These are phyloP conservation scores for Drosophila tsacasi DNA, from an alignment of 1,140 invertebrate species.

Conservation along the genomic window DNA sequence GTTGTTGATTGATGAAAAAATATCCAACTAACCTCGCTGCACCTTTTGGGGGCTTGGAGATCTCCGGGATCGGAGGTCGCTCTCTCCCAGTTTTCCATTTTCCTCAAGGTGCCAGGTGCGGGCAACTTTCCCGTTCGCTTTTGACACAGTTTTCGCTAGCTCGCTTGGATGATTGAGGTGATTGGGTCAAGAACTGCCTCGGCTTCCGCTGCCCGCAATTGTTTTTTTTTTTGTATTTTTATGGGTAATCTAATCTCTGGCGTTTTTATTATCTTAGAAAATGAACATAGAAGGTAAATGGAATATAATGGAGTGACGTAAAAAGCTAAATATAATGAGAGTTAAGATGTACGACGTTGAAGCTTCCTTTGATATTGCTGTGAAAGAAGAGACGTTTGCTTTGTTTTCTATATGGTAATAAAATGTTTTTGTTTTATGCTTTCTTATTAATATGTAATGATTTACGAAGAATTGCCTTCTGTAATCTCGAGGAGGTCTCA, in stretches of 20 bases:
- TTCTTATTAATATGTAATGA: not conserved
- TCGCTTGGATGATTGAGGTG: constrained; percentile 40
- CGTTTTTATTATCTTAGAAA: constrained; percentile 21
- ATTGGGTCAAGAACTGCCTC: constrained; percentile 55
- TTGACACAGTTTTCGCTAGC: constrained; percentile 42
- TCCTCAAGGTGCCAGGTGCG: constrained; percentile 14
- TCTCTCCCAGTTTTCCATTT: constrained; percentile 21
- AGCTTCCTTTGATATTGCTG: not conserved
- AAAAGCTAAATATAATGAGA: constrained; percentile 15
- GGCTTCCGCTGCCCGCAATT: constrained; percentile 29
- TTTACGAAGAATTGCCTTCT: constrained; percentile 8
- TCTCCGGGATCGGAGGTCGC: constrained; percentile 13
- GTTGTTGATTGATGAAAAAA: constrained; percentile 16
- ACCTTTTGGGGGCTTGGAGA: constrained; percentile 1
- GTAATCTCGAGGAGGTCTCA: constrained; percentile 19
- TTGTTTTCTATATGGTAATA: not conserved
- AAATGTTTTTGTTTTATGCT: too few relatives aligned
- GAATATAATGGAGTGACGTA: constrained; percentile 32
- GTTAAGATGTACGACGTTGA: not conserved
- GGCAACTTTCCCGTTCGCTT: constrained; percentile 42
- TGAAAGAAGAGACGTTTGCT: not conserved
- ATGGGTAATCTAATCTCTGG: constrained; percentile 43
- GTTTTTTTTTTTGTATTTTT: constrained; percentile 26
- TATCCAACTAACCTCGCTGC: constrained; percentile 12
- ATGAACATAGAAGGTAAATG: constrained; percentile 29